These are phyloP conservation scores for Motacilla tschutschensis DNA, from an alignment of 2,113 vertebrate species.

Conservation along the genomic window DNA sequence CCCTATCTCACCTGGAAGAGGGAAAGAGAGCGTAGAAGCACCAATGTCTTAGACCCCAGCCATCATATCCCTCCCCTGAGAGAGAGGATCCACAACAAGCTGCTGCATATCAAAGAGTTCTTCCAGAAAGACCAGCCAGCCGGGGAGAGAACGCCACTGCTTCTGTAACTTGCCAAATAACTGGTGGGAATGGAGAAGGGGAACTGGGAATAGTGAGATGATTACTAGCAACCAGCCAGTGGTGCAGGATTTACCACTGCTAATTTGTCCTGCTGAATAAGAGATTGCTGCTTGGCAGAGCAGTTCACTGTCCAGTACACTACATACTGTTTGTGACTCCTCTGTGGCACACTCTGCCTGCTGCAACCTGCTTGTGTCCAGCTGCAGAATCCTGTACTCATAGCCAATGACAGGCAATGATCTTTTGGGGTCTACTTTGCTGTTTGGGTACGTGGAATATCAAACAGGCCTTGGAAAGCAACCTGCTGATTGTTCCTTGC, in stretches of 20 bases:
- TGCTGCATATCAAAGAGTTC: constrained; percentile 66
- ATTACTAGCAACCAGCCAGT: not conserved
- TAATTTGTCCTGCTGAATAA: not conserved
- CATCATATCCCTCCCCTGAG: constrained; percentile 85
- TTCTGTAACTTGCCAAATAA: constrained; percentile 70
- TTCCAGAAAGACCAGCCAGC: constrained; percentile 71
- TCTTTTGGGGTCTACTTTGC: not conserved
- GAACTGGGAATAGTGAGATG: not conserved
- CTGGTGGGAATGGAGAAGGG: not conserved
- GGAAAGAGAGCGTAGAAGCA: constrained; percentile 87
- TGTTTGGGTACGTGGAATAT: not conserved
- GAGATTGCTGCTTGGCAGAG: not conserved
- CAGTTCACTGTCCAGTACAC: not conserved
- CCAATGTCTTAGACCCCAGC: constrained; percentile 93
- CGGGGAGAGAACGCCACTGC: constrained; percentile 88
- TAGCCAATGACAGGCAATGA: not conserved
- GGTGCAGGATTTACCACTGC: not conserved
- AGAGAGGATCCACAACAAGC: constrained; percentile 74
- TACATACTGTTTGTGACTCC: not conserved
- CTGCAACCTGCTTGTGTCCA: not conserved
- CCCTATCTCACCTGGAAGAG: constrained; percentile 89
- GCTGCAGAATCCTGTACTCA: not conserved
- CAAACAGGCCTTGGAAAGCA: not conserved
- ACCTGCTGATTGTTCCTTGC: not conserved
- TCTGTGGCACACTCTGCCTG: not conserved